Evolutionary conservation across 2,888 invertebrate species (phyloP), one percentile per base, ranked within the genome.

Genomic region (Nematopogon swammerdamellus): DNA sequence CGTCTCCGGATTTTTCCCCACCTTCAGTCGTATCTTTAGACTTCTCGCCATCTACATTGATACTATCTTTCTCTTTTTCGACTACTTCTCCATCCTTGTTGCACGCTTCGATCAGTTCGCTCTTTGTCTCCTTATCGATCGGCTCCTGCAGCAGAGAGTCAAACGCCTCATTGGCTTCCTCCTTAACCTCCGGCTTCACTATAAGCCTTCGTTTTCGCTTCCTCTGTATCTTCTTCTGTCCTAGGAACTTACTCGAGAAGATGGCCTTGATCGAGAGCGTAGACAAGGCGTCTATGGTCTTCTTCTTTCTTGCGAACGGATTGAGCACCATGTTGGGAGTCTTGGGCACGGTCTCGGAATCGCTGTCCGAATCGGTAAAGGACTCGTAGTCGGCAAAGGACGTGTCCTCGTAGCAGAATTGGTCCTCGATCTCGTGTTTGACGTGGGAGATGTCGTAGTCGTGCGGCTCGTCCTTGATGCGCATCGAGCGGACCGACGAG

Each of bases 321-420:
- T 51, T 47, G 47, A 43, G 17, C 3, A 55, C 54, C 20, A 53
- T 19, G 43, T 53, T 53, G 46, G 46, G 56, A 55, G 3, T 50
- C 54, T 11, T 48, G 46, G 8, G 68, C 68, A 0, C 72, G 69
- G 45, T 72, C 73, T 70, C 72, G 71, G 29, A 70, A 25, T 63
- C 67, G 36, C 58, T 58, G n/a, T 64, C 61, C 20, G 63, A 60
- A 0, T 57, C 49, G 14, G 59, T 60, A 48, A 65, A 62, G 0
- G 68, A 55, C 0, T 64, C 63, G 0, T 67, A 58, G 0, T 61
- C 56, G 1, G n/a, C n/a, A 74, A 70, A 4, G 1, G 73, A 70
- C 5, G 59, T 54, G 0, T 70, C 72, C 72, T 70, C 73, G 1
- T 62, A 60, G 48, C n/a, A n/a, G n/a, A n/a, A n/a, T n/a, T n/a